These are phyloP conservation scores for Nixonia krombeini DNA, from an alignment of 1,140 invertebrate species.

Conservation along the genomic window DNA sequence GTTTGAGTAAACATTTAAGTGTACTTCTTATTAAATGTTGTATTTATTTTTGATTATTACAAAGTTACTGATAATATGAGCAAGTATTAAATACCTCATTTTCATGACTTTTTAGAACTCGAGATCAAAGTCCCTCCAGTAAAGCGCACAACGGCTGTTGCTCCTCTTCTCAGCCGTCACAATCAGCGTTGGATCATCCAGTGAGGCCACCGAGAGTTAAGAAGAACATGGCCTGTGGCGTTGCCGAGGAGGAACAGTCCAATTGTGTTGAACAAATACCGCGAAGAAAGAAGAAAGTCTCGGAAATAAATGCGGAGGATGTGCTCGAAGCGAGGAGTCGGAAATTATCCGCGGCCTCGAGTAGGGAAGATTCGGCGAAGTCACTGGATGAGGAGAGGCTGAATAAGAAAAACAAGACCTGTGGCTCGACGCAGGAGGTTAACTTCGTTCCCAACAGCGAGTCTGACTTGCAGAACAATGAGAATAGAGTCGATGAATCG, in stretches of 20 bases:
- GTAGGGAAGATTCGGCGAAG: conserved; percentile 3
- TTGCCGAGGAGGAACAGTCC: conserved; percentile 49
- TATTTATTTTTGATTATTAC: too few relatives aligned
- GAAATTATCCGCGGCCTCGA: conserved; percentile 25
- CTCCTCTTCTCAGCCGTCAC: conserved; percentile 21
- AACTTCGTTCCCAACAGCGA: conserved; percentile 11
- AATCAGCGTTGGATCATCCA: conserved; percentile 45
- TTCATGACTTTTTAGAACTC: too few relatives aligned
- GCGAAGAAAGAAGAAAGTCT: conserved; percentile 55
- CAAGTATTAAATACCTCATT: too few relatives aligned
- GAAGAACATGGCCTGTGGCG: conserved; percentile 57
- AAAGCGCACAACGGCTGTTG: conserved; percentile 46
- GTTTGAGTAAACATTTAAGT: too few relatives aligned
- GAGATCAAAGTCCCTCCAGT: conserved; percentile 53
- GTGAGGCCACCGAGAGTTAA: conserved; percentile 66
- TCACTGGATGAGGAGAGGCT: conserved; percentile 30
- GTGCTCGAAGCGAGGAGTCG: conserved; percentile 56
- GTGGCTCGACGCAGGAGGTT: conserved; percentile 13
- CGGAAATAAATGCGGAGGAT: conserved; percentile 61
- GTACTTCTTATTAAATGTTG: too few relatives aligned
- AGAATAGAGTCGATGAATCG: too few relatives aligned
- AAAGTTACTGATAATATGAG: too few relatives aligned
- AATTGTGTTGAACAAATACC: conserved; percentile 43
- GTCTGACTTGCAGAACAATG: too few relatives aligned
- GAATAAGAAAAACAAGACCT: conserved; percentile 56